Conservation (phyloP, 2,888 invertebrate species). For the Apamea monoglypha region DNA sequence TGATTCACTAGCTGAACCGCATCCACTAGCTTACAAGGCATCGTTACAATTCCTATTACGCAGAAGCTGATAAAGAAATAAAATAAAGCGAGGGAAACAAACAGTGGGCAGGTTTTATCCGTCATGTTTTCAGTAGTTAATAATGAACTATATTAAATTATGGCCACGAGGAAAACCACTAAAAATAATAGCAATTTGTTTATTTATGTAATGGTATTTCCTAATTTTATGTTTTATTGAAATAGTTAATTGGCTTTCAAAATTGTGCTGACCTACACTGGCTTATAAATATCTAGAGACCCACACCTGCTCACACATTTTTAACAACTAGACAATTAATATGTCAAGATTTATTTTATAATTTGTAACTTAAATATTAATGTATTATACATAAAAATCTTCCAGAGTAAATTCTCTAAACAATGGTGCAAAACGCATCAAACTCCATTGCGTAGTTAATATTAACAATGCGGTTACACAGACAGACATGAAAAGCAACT, state of each 20-base stretch:
- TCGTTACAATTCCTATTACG: background rate
- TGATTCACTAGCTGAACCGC: constrained; percentile 13
- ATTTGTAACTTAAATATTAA: background rate
- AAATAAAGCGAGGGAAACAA: background rate
- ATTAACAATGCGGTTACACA: background rate
- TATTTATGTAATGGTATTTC: background rate
- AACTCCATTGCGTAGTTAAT: background rate
- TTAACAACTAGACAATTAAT: background rate
- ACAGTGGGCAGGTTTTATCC: background rate
- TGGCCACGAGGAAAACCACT: constrained; percentile 14
- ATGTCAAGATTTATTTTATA: background rate
- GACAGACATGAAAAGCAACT: background rate
- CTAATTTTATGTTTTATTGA: background rate
- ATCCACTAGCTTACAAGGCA: too few relatives aligned
- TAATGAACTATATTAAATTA: constrained; percentile 1
- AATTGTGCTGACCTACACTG: background rate
- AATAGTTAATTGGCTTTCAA: background rate
- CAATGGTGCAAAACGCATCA: background rate
- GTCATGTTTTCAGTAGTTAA: background rate
- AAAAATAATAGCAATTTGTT: background rate
- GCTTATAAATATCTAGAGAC: background rate
- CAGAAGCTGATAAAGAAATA: background rate
- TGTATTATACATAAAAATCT: background rate
- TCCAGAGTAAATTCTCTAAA: background rate
- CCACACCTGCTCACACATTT: background rate